Base-by-base conservation (phyloP, 2,797 vertebrate genomes). In the Esox lucius region DNA sequence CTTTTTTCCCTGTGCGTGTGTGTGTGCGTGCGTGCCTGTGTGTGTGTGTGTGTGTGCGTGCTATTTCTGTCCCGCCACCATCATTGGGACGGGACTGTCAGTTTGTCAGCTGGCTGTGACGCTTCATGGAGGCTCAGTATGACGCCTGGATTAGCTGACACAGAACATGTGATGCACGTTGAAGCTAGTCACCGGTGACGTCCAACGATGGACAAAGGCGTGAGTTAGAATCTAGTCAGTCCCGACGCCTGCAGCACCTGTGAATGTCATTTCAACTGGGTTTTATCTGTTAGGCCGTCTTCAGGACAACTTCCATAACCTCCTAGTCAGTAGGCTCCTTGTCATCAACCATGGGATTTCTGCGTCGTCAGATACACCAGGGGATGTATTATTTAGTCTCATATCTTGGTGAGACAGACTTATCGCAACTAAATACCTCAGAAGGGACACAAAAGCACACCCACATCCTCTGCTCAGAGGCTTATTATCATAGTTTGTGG, bases 31-130 rank as follows among this genome's bases (percentile, higher is more conserved):
- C n/a, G n/a, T n/a, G n/a, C n/a, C n/a, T n/a, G n/a, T n/a, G n/a
- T n/a, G n/a, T n/a, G n/a, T n/a, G n/a, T n/a, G n/a, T n/a, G n/a
- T 64, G 5, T 87, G 53, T 51, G 42, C 73, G 56, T 75, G 81
- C 84, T 86, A 82, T 88, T 91, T 68, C 64, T 68, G 74, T 85
- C 74, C 67, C 35, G 16, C 62, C 70, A 9, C 24, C 78, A 74
- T 72, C 56, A 80, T 79, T 74, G 72, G 66, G 73, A 81, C 46
- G 77, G 76, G 74, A 81, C 83, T 87, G 78, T 85, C 83, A 82
- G 77, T 64, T 65, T 80, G 77, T 59, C 79, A 71, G 39, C 71
- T 78, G 35, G 73, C 75, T 81, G 87, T 86, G 78, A 88, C 74
- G 71, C 68, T 19, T 51, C 80, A 65, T 1, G 68, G 77, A 79